These are phyloP conservation scores for Centropyge bicolor DNA, from an alignment of 2,797 vertebrate species.

Conservation along the genomic window DNA sequence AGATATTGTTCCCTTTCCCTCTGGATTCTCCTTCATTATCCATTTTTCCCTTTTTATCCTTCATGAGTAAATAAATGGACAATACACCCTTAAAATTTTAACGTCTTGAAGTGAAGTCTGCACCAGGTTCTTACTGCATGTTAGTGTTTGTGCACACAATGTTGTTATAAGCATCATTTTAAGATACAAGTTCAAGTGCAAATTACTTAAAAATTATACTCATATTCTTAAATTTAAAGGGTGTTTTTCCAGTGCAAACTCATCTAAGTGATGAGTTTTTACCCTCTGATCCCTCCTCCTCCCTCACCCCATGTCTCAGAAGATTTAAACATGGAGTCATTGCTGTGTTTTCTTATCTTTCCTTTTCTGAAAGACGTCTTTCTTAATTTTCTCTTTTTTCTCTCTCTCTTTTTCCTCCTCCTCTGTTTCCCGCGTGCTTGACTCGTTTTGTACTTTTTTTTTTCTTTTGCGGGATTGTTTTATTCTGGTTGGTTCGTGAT, in stretches of 20 bases:
- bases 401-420: constrained; percentile 80
- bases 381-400: constrained; percentile 93
- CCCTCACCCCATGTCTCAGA: constrained; percentile 71
- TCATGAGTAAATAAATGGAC: not conserved
- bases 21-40: not conserved
- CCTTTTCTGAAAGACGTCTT: constrained; percentile 83
- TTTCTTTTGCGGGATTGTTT: constrained; percentile 64
- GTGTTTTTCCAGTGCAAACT: constrained; percentile 9
- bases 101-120: constrained; percentile 8
- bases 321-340: constrained; percentile 86
- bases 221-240: constrained; percentile 16
- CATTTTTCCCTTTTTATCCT: not conserved
- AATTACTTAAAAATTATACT: not conserved
- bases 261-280: constrained; percentile 24
- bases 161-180: no score
- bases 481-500: constrained; percentile 77
- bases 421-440: constrained; percentile 47
- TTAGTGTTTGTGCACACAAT: not conserved
- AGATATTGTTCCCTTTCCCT: not conserved
- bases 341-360: constrained; percentile 85
- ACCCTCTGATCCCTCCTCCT: constrained; percentile 54
- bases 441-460: not conserved
- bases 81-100: constrained; percentile 6
- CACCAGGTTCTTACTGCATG: not conserved
- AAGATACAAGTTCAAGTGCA: not conserved